Percentiles rank a stretch among this genome's conserved stretches.
phyloP scores from a whole-genome alignment of 2,888 invertebrate genomes.

The Drosophila peninsularis region DNA sequence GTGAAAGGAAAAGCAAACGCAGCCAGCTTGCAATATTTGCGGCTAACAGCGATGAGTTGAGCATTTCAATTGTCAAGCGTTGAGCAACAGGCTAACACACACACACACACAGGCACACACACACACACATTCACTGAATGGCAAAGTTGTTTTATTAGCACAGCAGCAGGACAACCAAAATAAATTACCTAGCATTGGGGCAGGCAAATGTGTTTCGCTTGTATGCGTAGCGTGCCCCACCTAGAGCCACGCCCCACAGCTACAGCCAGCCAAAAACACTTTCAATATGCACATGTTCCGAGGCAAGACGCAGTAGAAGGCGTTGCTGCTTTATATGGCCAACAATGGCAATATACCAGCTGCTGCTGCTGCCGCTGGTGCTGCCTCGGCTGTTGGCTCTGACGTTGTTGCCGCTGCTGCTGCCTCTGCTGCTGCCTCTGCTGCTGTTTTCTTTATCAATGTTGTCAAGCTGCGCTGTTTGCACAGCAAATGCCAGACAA shows the following conservation, averaged over 20 bases:
- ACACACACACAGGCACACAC: background rate
- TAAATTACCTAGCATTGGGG: conserved; percentile 52
- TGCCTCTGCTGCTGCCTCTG: conserved; percentile 1
- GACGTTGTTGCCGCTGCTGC: conserved; percentile 5
- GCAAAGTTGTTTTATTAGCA: conserved; percentile 66
- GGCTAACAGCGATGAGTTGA: conserved; percentile 63
- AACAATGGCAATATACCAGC: conserved; percentile 35
- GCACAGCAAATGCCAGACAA: conserved; percentile 53
- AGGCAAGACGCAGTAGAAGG: conserved; percentile 19
- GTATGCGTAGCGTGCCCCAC: conserved; percentile 19
- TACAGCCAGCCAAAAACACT: conserved; percentile 31
- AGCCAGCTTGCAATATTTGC: conserved; percentile 53
- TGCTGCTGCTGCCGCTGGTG: conserved; percentile 16
- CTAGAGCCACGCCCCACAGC: conserved; percentile 1
- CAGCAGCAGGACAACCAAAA: conserved; percentile 52
- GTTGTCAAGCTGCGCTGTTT: conserved; percentile 49
- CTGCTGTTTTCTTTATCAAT: conserved; percentile 54
- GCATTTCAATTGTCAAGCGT: conserved; percentile 60
- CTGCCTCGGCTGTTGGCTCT: no score
- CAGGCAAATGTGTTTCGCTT: conserved; percentile 52
- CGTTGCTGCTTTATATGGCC: conserved; percentile 11
- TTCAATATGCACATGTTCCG: conserved; percentile 38
- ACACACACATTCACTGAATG: conserved; percentile 2
- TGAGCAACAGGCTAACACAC: conserved; percentile 65
- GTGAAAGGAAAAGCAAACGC: conserved; percentile 37